Conservation (phyloP, 2,888 invertebrate species). For the Polydrusus pterygomalis region DNA sequence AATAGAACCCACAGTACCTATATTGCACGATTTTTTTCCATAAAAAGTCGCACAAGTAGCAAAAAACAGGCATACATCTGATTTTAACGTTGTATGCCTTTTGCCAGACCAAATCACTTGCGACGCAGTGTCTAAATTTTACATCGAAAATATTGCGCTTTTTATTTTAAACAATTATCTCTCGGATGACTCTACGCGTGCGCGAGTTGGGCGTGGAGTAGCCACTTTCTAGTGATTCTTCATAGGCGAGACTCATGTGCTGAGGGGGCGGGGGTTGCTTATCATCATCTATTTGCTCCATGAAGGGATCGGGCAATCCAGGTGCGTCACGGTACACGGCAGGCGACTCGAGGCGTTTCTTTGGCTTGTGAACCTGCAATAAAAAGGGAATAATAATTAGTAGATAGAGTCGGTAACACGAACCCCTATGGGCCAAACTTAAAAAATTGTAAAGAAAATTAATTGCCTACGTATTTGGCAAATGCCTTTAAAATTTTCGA, state of each 20-base stretch:
- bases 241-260: constrained; percentile 92
- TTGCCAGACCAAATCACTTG: too few species aligned
- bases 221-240: constrained; percentile 94
- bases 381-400: neutral
- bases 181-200: constrained; percentile 92
- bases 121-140: too few species aligned
- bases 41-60: too few species aligned
- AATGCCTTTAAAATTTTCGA: too few species aligned
- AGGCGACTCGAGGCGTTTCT: constrained; percentile 93
- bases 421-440: neutral
- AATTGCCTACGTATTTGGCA: too few species aligned
- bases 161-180: constrained; percentile 89
- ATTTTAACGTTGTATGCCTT: too few species aligned
- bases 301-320: constrained; percentile 91
- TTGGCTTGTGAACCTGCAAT: constrained; percentile 85
- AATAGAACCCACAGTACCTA: too few species aligned
- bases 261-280: constrained; percentile 84
- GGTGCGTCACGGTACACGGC: constrained; percentile 89
- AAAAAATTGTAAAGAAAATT: neutral
- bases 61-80: too few species aligned
- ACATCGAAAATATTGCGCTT: neutral
- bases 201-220: constrained; percentile 96
- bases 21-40: too few species aligned
- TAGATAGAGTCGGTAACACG: neutral
- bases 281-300: constrained; percentile 86